These are phyloP conservation scores for Phragmatobia fuliginosa DNA, from an alignment of 2,888 invertebrate species.

Conservation along the genomic window DNA sequence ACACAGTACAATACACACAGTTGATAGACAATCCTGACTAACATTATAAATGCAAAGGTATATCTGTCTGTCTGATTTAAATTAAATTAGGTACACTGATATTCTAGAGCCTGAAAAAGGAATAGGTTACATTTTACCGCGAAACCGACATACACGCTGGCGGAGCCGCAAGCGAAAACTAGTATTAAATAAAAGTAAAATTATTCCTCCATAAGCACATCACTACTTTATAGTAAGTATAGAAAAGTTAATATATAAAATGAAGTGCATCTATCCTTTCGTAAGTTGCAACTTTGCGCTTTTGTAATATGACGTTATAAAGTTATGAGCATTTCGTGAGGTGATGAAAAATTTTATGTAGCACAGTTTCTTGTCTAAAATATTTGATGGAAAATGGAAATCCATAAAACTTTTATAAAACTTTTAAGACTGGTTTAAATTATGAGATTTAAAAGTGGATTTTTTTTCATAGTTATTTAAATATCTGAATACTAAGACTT, in stretches of 20 bases:
- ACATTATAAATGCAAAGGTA: too few species aligned
- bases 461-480: background rate
- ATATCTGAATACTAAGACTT: background rate
- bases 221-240: background rate
- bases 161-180: too few species aligned
- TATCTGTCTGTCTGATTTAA: too few species aligned
- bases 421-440: constrained; percentile 22
- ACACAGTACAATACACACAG: too few species aligned
- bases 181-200: too few species aligned
- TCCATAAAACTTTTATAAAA: constrained; percentile 20
- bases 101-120: too few species aligned
- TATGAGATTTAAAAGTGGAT: constrained; percentile 17
- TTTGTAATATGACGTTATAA: constrained; percentile 23
- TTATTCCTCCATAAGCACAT: background rate
- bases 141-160: too few species aligned
- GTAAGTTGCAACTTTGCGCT: constrained; percentile 21
- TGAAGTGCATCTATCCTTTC: constrained; percentile 10
- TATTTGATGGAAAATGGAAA: constrained; percentile 25
- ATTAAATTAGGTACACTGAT: too few species aligned
- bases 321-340: constrained; percentile 24
- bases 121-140: too few species aligned
- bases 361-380: constrained; percentile 29
- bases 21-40: too few species aligned
- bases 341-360: constrained; percentile 28
- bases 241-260: background rate